Conservation (phyloP, 2,113 vertebrate species). For the Mobula hypostoma region DNA sequence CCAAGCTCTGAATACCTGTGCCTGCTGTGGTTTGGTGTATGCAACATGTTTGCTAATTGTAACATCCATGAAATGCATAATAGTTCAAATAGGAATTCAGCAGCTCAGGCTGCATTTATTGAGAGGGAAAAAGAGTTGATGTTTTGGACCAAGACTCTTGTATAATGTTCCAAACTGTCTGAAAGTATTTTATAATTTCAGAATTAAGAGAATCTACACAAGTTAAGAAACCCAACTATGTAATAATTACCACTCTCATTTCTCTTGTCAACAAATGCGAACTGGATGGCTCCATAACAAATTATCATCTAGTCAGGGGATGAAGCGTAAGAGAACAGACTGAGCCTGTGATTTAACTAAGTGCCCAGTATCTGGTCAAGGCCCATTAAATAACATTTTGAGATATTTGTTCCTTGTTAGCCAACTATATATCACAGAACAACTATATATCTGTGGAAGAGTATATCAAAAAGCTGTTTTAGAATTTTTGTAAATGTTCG, state of each 20-base stretch:
- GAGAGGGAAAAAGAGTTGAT: too few relatives aligned
- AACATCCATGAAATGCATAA: too few relatives aligned
- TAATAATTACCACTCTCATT: not conserved
- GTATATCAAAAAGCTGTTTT: not conserved
- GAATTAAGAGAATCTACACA: constrained; percentile 11
- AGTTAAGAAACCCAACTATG: constrained; percentile 8
- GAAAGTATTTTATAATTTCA: not conserved
- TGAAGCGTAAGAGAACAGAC: not conserved
- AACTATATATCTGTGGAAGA: not conserved
- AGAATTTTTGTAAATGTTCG: not conserved
- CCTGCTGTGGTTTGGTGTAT: not conserved
- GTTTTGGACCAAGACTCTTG: not conserved
- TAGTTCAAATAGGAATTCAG: too few relatives aligned
- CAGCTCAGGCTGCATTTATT: too few relatives aligned
- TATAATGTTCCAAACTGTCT: not conserved
- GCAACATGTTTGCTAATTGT: not conserved
- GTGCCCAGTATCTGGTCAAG: not conserved
- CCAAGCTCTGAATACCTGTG: not conserved
- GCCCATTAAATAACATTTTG: too few relatives aligned
- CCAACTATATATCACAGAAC: not conserved
- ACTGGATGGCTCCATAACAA: not conserved
- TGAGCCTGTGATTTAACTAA: not conserved
- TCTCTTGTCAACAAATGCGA: not conserved
- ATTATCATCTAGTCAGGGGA: not conserved
- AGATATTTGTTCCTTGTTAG: not conserved